Evolutionary conservation across 2,113 vertebrate species (phyloP).

Genomic region (Balaeniceps rex): DNA sequence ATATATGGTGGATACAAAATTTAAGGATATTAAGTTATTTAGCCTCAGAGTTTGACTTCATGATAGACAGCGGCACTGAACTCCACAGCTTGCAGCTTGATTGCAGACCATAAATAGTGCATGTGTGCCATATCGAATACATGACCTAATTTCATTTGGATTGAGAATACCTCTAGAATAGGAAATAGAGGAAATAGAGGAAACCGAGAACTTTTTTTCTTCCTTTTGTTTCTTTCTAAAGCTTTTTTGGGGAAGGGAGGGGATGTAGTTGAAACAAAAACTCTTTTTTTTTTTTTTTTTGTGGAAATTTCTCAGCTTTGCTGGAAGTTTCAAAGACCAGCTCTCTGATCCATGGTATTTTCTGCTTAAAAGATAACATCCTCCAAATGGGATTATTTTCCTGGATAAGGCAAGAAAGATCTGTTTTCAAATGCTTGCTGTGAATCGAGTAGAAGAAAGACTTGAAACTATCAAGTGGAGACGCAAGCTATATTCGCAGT

Average conservation of each 20-base stretch:
- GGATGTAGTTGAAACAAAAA: accelerated
- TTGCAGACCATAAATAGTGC: neutral
- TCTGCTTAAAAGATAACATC: neutral
- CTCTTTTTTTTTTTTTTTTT: neutral
- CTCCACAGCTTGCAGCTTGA: neutral
- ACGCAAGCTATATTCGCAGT: accelerated
- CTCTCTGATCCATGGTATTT: neutral
- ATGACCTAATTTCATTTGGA: neutral
- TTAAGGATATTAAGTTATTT: neutral
- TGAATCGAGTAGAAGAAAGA: neutral
- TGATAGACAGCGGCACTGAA: neutral
- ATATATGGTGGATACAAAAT: neutral
- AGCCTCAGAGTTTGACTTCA: neutral
- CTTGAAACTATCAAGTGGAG: neutral
- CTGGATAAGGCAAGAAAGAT: neutral
- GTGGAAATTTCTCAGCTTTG: neutral
- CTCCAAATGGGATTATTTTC: neutral
- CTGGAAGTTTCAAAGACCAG: neutral
- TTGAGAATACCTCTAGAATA: neutral
- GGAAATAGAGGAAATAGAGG: neutral
- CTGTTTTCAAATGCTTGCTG: neutral
- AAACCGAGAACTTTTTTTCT: accelerated
- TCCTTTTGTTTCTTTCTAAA: neutral
- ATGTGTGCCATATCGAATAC: neutral
- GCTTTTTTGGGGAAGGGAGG: neutral